phyloP scores from a whole-genome alignment of 2,113 vertebrate species.

The Alces alces region DNA sequence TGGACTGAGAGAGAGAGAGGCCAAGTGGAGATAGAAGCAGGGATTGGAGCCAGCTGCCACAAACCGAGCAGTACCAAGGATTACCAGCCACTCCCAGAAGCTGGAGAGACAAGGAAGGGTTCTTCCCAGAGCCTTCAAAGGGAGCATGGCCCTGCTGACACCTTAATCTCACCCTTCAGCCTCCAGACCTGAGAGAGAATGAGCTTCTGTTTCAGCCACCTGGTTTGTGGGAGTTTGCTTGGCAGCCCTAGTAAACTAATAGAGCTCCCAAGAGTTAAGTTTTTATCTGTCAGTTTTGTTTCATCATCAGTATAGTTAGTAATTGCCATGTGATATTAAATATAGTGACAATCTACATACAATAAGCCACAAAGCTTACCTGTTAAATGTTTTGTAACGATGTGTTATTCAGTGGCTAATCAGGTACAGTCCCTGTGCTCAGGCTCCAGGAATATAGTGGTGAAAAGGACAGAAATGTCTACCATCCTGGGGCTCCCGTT shows the following conservation, averaged over 20 bases:
- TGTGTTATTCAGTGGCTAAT: neutral
- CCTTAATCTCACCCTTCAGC: neutral
- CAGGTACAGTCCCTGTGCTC: neutral
- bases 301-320: neutral
- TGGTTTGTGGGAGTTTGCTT: neutral
- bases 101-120: neutral
- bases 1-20: neutral
- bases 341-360: neutral
- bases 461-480: neutral
- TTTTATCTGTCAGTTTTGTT: conserved; percentile 25
- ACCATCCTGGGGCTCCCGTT: neutral
- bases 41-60: neutral
- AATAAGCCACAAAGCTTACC: neutral
- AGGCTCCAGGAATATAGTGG: neutral
- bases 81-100: neutral
- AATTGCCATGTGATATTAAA: neutral
- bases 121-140: neutral
- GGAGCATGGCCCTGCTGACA: neutral
- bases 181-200: neutral
- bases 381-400: neutral
- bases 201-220: neutral
- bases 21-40: neutral
- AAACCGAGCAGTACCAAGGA: neutral
- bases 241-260: neutral
- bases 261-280: neutral